A percentile compares a stretch with the other conserved stretches of the same genome.
Evolutionary conservation across 2,888 invertebrate species (phyloP).

Genomic region (Lasioglossum morio): DNA sequence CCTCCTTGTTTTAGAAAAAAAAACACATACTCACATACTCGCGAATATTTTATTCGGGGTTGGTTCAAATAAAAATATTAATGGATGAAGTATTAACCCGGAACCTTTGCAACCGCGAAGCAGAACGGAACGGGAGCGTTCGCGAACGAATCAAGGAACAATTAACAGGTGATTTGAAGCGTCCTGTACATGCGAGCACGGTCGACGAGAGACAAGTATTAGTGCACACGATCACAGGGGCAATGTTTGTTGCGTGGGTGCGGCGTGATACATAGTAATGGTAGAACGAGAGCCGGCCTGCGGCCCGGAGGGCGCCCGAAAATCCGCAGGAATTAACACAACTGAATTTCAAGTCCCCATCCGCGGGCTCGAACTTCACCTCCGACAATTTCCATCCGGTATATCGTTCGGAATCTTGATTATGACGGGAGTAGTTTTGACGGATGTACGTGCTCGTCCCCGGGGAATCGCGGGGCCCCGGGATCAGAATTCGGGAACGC

Average conservation of each 20-base stretch:
- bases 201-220: conserved; percentile 17
- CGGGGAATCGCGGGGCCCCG: background rate
- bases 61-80: background rate
- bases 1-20: background rate
- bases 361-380: conserved; percentile 64
- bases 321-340: conserved; percentile 75
- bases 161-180: conserved; percentile 7
- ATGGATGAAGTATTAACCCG: background rate
- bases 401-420: conserved; percentile 68
- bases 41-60: background rate
- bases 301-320: conserved; percentile 65
- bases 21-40: too few relatives aligned
- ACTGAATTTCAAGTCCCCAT: conserved; percentile 73
- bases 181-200: conserved; percentile 48
- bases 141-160: background rate
- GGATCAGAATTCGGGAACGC: conserved; percentile 41
- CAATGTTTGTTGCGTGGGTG: conserved; percentile 61
- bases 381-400: conserved; percentile 64
- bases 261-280: conserved; percentile 56
- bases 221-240: conserved; percentile 35
- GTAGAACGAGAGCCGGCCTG: conserved; percentile 44
- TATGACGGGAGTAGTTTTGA: conserved; percentile 61
- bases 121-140: too few relatives aligned
- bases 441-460: conserved; percentile 40
- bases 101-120: background rate